These are phyloP conservation scores for Gastrophryne carolinensis DNA, from an alignment of 2,797 vertebrate genomes.

Conservation along the genomic window DNA sequence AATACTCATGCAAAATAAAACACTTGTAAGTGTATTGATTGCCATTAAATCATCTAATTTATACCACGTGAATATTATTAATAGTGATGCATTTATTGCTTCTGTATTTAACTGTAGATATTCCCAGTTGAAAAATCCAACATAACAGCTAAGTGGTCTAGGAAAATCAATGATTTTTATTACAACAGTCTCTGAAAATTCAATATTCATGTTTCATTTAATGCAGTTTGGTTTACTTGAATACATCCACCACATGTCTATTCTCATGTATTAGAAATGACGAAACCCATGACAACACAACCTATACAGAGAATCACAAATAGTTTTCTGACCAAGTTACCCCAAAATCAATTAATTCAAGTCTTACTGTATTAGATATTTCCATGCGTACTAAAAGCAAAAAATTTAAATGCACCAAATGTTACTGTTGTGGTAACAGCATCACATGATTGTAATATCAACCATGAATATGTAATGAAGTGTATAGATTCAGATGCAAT, in stretches of 20 bases:
- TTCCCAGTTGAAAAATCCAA: constrained; percentile 29
- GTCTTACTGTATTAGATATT: too few relatives aligned
- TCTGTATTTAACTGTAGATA: constrained; percentile 52
- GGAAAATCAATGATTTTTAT: constrained; percentile 49
- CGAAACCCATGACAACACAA: too few relatives aligned
- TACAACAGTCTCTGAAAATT: constrained; percentile 30
- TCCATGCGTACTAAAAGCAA: too few relatives aligned
- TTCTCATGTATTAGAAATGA: constrained; percentile 3
- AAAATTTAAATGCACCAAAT: too few relatives aligned
- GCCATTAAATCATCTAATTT: constrained; percentile 58
- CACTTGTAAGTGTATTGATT: constrained; percentile 42
- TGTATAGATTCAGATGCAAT: too few relatives aligned
- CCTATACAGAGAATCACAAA: too few relatives aligned
- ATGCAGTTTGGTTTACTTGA: constrained; percentile 32
- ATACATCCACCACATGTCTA: constrained; percentile 11
- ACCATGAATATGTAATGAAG: too few relatives aligned
- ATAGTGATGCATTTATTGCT: constrained; percentile 53
- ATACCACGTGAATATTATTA: constrained; percentile 48
- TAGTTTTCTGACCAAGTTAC: too few relatives aligned
- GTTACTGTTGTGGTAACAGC: too few relatives aligned
- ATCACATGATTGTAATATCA: too few relatives aligned
- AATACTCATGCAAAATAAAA: constrained; percentile 22
- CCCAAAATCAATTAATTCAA: too few relatives aligned
- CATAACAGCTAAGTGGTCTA: constrained; percentile 53
- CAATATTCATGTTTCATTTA: constrained; percentile 43